Evolutionary conservation across 2,888 invertebrate species (phyloP).

Genomic region (Rhagophthalmus giganteus): DNA sequence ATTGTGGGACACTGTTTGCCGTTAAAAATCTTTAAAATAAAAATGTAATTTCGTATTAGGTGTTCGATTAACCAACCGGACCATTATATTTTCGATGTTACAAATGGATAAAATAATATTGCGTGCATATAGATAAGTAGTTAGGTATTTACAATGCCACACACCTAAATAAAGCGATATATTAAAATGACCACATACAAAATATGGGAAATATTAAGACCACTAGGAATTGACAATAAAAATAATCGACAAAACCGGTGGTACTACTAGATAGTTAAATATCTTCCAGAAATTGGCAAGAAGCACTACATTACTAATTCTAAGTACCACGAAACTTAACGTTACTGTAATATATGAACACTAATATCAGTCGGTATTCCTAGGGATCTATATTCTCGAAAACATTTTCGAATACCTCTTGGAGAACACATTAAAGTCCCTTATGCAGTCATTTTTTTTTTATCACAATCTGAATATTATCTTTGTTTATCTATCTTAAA

Average conservation of each 20-base stretch:
- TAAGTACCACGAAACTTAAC: slow-evolving; percentile 9
- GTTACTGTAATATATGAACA: too few species aligned
- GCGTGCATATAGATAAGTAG: too few species aligned
- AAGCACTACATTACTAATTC: slow-evolving; percentile 6
- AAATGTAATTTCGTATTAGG: slow-evolving; percentile 1
- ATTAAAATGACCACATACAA: slow-evolving; percentile 30
- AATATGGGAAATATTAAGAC: slow-evolving; percentile 2
- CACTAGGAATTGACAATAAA: slow-evolving; percentile 8
- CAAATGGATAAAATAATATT: too few species aligned
- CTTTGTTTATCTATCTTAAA: background rate
- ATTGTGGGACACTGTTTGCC: slow-evolving; percentile 1
- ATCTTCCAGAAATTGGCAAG: slow-evolving; percentile 6
- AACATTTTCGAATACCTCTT: too few species aligned
- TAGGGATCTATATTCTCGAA: slow-evolving; percentile 10
- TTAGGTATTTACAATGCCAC: background rate
- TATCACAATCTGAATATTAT: slow-evolving; percentile 21
- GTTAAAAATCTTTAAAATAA: too few species aligned
- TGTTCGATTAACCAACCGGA: too few species aligned
- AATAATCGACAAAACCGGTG: slow-evolving; percentile 3
- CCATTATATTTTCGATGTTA: too few species aligned
- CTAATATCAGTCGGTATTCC: slow-evolving; percentile 22
- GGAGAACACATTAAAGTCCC: background rate
- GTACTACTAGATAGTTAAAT: slow-evolving; percentile 1
- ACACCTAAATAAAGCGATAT: slow-evolving; percentile 17
- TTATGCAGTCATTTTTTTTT: slow-evolving; percentile 26